These are phyloP conservation scores for Karalla daura DNA, from an alignment of 2,797 vertebrate species.

Conservation along the genomic window DNA sequence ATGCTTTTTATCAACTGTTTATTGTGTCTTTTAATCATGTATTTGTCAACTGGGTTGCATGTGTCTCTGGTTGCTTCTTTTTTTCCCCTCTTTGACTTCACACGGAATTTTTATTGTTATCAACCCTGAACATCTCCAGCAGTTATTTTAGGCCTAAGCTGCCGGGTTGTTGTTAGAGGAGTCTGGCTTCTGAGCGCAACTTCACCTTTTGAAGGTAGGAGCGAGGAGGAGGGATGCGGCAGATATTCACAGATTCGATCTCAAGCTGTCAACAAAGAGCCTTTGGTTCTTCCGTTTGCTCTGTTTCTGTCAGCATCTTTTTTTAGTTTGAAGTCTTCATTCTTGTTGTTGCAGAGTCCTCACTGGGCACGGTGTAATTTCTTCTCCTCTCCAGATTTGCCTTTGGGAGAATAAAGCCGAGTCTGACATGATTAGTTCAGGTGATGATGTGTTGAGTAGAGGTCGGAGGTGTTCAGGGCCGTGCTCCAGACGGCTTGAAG, in stretches of 20 bases:
- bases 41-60: too few relatives aligned
- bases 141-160: slow-evolving; percentile 42
- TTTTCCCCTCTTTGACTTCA: too few relatives aligned
- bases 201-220: slow-evolving; percentile 11
- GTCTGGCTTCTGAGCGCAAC: slow-evolving; percentile 10
- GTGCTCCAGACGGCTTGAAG: too few relatives aligned
- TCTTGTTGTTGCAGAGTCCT: neutral
- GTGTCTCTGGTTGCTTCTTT: too few relatives aligned
- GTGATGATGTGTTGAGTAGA: neutral
- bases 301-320: neutral
- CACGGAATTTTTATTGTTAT: slow-evolving; percentile 25
- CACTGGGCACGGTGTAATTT: neutral
- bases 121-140: slow-evolving; percentile 7
- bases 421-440: neutral
- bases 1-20: too few relatives aligned
- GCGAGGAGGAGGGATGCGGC: neutral
- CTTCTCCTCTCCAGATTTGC: neutral
- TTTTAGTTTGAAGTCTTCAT: neutral
- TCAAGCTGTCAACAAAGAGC: slow-evolving; percentile 2
- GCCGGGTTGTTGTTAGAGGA: neutral
- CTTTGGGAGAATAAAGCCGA: neutral
- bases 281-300: neutral
- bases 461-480: too few relatives aligned
- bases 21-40: too few relatives aligned
- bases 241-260: slow-evolving; percentile 34